Base-by-base conservation (phyloP, 2,797 vertebrate genomes). In the Halcyon chelicuti region DNA sequence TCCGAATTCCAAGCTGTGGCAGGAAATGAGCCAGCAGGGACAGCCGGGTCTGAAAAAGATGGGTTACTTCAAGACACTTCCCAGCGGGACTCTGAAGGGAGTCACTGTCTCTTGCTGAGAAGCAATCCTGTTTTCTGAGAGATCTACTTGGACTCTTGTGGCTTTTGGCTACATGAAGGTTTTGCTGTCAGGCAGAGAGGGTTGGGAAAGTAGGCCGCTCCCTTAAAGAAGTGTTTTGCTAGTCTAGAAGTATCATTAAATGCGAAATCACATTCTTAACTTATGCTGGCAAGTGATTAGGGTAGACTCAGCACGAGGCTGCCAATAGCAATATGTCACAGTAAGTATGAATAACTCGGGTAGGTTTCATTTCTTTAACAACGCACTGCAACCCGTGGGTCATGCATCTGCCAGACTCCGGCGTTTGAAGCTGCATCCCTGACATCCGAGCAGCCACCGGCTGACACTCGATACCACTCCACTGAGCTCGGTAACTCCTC, bases 271-370 rank as follows among this genome's bases (percentile, higher is more conserved):
- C 83, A 75, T 88, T 94, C 90, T 96, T 96, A 96, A 97, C 76
- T 96, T 88, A 70, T 66, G 83, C 92, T 95, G 94, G 93, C 95
- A 97, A 96, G 92, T 81, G 95, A 97, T 95, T 96, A 95, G 93
- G 92, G 77, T 57, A 94, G 93, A 70, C 85, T 71, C 94, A 95
- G 93, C 82, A 13, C 73, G 90, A 86, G 76, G 73, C 82, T 94
- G 96, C 95, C 96, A 94, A 86, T 92, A 88, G 89, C 77, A 93
- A 81, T 94, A 90, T 95, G 93, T 93, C 79, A 93, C 76, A 81
- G 76, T 28, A 70, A 18, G 5, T 44, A 66, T 6, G 5, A 96
- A 66, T 86, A 87, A 78, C 70, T 93, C 81, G 93, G 66, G 94
- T 93, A 93, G 73, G 46, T 88, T 94, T 97, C 73, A 90, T 93